Evolutionary conservation across 2,797 vertebrate species (phyloP), one percentile per base, ranked within the genome.

Genomic region (Sebastes goodei): DNA sequence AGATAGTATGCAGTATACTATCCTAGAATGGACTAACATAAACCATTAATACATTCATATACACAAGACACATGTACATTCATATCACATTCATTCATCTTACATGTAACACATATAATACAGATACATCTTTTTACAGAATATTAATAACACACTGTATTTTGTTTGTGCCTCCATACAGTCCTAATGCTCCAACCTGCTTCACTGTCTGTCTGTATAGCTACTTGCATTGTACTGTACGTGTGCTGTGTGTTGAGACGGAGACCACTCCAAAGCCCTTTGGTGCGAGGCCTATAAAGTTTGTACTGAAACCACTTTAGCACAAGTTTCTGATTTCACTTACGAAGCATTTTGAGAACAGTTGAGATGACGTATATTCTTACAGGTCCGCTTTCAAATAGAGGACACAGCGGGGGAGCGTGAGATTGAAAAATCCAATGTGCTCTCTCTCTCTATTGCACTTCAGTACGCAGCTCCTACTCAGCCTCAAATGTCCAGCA

Each of bases 251-350:
- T 87, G 71, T 64, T 76, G 74, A 56, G 49, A 81, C 3, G 7
- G n/a, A 86, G 83, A 84, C 57, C 83, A 46, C 80, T 86, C 86
- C 82, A 91, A 92, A 91, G 80, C 87, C 85, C 76, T 80, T 80
- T 70, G 69, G 66, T 62, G 53, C 52, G 56, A 72, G 42, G 80
- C 56, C 55, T 53, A 21, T 21, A 60, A 78, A 65, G 63, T 82
- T 79, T 55, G 20, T 30, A 55, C 74, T 60, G 29, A 84, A 86
- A 79, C 35, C 25, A 27, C 74, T 82, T 85, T 10, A 73, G 56
- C 62, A 10, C 2, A 8, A 57, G 71, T 70, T 52, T 77, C 49
- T 46, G 12, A 66, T 71, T 86, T 82, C 23, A 60, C 62, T 81
- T 33, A 7, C 17, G 10, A 61, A 66, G 71, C 32, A 27, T 66